Evolutionary conservation across 2,797 vertebrate genomes (phyloP).

Genomic region (Sebastes vulpes): DNA sequence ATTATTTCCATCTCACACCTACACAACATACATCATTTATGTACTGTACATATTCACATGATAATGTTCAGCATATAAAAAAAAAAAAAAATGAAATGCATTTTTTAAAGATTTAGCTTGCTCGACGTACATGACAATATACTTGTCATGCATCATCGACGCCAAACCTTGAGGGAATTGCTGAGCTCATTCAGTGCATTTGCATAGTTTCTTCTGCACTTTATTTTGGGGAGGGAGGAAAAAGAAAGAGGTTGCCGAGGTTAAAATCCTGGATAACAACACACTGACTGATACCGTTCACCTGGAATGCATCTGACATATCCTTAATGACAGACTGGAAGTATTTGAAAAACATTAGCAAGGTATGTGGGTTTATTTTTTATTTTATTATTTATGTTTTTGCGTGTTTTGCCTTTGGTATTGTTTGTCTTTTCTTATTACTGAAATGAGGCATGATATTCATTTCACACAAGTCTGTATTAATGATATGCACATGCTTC

Average conservation of each 20-base stretch:
- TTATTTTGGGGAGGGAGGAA: not conserved
- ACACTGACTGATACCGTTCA: rapidly evolving
- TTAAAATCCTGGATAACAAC: too few relatives aligned
- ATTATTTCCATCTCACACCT: not conserved
- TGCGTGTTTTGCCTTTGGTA: too few relatives aligned
- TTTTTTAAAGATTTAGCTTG: not conserved
- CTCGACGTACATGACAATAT: conserved; percentile 15
- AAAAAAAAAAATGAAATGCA: conserved; percentile 13
- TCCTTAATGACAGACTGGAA: too few relatives aligned
- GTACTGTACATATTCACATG: not conserved
- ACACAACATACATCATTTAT: not conserved
- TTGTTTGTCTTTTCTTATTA: too few relatives aligned
- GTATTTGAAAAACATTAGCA: too few relatives aligned
- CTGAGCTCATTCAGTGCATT: conserved; percentile 17
- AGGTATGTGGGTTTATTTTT: too few relatives aligned
- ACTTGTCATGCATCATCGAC: conserved; percentile 34
- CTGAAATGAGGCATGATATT: too few relatives aligned
- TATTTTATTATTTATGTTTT: too few relatives aligned
- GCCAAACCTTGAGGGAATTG: conserved; percentile 2
- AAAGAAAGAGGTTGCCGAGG: too few relatives aligned
- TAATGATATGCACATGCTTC: too few relatives aligned
- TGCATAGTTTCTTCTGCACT: not conserved
- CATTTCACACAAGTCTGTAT: too few relatives aligned
- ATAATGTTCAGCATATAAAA: not conserved
- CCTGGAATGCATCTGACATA: too few relatives aligned